Base-by-base conservation (phyloP, 2,113 vertebrate genomes). In the Cololabis saira region DNA sequence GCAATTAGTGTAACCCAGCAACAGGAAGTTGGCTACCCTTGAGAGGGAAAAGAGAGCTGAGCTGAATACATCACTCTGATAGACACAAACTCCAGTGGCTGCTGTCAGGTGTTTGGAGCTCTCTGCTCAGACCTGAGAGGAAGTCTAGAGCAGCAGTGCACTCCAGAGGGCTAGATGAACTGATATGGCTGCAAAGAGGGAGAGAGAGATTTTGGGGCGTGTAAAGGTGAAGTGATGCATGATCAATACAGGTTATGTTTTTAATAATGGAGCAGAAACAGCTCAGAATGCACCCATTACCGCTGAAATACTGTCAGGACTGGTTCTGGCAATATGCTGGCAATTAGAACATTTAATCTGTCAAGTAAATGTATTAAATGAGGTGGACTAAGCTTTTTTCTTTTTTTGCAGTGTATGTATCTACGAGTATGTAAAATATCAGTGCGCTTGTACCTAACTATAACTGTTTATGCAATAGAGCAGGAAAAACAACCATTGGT, bases 1-100 rank as follows among this genome's bases (percentile, higher is more conserved):
- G 53, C 74, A 84, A 87, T 92, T 91, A 89, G 78, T 61, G 82
- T 87, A 79, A 79, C 84, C 74, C 71, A 75, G 89, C 86, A 88
- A 90, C 89, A 87, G 85, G 85, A 89, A 88, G 86, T 80, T 54
- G 67, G 79, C 60, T 85, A 81, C 72, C 76, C 84, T 81, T 69
- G 66, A 84, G 80, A 73, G 60, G 76, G 72, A 49, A 54, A 15
- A 44, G 76, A 76, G 80, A 81, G 68, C 33, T 18, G 69, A 68
- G 67, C 44, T 74, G 85, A 85, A 86, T 79, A 60, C 77, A 81
- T 85, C 59, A 8, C 69, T 74, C 44, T 64, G 64, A 80, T 78
- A 45, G 65, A 50, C 74, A 75, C 61, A 24, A 51, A 65, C 69
- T 67, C 71, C 61, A 65, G 80, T 72, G 86, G 79, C 58, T 64